phyloP scores from a whole-genome alignment of 2,797 vertebrate genomes.

The Hippoglossus hippoglossus region DNA sequence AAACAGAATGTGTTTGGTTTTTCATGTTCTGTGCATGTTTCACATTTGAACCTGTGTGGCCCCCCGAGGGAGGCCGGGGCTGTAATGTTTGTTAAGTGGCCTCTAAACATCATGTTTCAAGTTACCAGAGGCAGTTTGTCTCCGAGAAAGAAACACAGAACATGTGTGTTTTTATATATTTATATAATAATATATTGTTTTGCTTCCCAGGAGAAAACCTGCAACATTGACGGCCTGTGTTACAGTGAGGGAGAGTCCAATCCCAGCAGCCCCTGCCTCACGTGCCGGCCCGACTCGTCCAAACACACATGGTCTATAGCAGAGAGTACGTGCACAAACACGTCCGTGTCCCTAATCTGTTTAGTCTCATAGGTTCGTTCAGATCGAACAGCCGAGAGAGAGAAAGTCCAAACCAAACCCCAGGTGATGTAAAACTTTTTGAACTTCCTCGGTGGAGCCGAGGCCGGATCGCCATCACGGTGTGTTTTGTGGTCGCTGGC shows the following conservation, averaged over 20 bases:
- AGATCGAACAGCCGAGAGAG: not conserved
- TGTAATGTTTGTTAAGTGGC: not conserved
- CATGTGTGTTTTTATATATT: no score
- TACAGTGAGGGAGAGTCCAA: conserved; percentile 86
- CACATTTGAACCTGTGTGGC: not conserved
- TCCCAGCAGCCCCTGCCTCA: conserved; percentile 87
- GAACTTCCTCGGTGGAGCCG: conserved; percentile 12
- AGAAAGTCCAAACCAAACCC: not conserved
- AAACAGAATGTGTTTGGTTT: conserved; percentile 30
- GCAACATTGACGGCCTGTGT: conserved; percentile 89
- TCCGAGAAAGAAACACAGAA: conserved; percentile 13
- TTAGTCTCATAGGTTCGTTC: conserved; percentile 6
- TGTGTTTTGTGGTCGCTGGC: conserved; percentile 1
- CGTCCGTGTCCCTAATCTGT: not conserved
- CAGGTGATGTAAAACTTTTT: not conserved
- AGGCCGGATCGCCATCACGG: conserved; percentile 14
- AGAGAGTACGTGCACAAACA: conserved; percentile 83
- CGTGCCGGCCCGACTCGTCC: conserved; percentile 88
- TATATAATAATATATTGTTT: conserved; percentile 9
- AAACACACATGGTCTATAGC: conserved; percentile 88
- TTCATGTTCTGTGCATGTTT: conserved; percentile 29
- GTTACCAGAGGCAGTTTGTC: not conserved
- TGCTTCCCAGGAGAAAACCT: conserved; percentile 88
- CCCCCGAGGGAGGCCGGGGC: not conserved
- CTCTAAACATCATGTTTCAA: no score